A percentile compares a stretch with the other conserved stretches of the same genome.
Conservation (phyloP, 2,797 vertebrate genomes). For the Halcyon chelicuti region DNA sequence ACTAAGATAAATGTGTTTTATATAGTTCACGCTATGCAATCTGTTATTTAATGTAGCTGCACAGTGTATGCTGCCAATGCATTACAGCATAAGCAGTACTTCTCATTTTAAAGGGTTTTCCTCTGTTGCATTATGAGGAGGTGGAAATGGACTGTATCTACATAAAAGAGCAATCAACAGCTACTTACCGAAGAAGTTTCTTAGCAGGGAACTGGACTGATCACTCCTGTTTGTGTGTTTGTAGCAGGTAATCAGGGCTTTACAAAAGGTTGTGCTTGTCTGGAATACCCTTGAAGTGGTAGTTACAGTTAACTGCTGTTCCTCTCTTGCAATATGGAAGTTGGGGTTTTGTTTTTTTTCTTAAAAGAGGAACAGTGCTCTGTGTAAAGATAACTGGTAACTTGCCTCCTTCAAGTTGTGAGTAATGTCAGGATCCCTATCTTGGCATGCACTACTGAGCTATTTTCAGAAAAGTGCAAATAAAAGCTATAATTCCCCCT, state of each 20-base stretch:
- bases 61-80: neutral
- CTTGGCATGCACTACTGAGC: neutral
- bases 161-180: neutral
- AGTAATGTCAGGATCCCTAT: slow-evolving; percentile 16
- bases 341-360: neutral
- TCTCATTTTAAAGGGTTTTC: neutral
- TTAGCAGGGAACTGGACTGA: neutral
- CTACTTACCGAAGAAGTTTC: neutral
- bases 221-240: neutral
- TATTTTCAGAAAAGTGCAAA: slow-evolving; percentile 12
- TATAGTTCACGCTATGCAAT: neutral
- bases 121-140: neutral
- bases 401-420: neutral
- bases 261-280: neutral
- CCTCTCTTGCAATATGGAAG: neutral
- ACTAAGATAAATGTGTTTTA: neutral
- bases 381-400: neutral
- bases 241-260: neutral
- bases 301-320: neutral
- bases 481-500: slow-evolving; percentile 33
- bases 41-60: neutral
- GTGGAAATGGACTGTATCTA: neutral
- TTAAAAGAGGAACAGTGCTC: neutral
- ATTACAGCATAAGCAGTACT: neutral
- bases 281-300: neutral